phyloP scores from a whole-genome alignment of 1,140 invertebrate genomes.

The Drosophila pallidifrons region DNA sequence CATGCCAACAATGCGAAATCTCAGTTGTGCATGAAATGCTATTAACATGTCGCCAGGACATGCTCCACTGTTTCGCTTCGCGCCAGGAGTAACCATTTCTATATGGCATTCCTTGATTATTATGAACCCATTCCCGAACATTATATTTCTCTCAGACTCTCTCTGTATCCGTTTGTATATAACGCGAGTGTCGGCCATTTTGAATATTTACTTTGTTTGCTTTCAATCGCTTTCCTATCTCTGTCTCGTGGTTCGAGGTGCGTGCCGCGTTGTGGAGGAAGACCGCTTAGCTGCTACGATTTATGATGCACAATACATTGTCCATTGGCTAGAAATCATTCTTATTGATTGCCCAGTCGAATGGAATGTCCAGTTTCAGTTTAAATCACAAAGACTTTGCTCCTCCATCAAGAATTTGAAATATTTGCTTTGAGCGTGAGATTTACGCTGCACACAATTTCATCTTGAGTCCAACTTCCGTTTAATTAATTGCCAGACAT shows the following conservation, averaged over 20 bases:
- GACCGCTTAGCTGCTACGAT: conserved; percentile 32
- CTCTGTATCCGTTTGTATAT: conserved; percentile 19
- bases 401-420: conserved; percentile 21
- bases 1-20: conserved; percentile 69
- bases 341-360: conserved; percentile 35
- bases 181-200: conserved; percentile 74
- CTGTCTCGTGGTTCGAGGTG: conserved; percentile 4
- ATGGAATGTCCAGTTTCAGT: conserved; percentile 19
- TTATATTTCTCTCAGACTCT: neutral
- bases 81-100: conserved; percentile 9
- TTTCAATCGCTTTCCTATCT: conserved; percentile 41
- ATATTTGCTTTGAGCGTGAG: conserved; percentile 27
- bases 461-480: neutral
- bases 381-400: conserved; percentile 23
- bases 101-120: conserved; percentile 9
- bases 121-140: neutral
- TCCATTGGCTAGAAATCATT: conserved; percentile 20
- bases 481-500: conserved; percentile 17
- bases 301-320: conserved; percentile 46
- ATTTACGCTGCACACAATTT: neutral
- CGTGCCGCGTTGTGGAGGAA: conserved; percentile 5
- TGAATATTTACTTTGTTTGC: conserved; percentile 72
- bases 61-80: conserved; percentile 60
- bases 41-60: conserved; percentile 76
- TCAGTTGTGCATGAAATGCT: conserved; percentile 74